These are phyloP conservation scores for Eptesicus fuscus DNA, from an alignment of 2,113 vertebrate species.

Conservation along the genomic window DNA sequence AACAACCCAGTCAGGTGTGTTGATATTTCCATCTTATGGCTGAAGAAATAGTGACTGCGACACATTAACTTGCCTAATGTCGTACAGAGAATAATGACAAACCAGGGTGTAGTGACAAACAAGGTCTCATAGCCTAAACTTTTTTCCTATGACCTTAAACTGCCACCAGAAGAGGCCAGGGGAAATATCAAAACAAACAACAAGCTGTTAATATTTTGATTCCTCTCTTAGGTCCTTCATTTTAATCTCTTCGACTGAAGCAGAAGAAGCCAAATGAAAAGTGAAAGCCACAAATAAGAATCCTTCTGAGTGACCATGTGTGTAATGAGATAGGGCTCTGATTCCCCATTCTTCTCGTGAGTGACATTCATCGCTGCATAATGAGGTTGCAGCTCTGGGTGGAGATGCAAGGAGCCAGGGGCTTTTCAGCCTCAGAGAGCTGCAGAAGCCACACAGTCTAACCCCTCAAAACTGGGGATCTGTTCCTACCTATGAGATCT, in stretches of 20 bases:
- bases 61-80: not conserved
- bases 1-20: not conserved
- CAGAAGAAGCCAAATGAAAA: constrained; percentile 61
- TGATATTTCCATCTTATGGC: not conserved
- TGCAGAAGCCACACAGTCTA: not conserved
- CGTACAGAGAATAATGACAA: not conserved
- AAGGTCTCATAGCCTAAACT: not conserved
- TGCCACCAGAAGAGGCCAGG: not conserved
- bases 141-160: not conserved
- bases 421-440: not conserved
- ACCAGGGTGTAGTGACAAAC: not conserved
- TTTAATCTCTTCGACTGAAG: constrained; percentile 51
- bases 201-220: not conserved
- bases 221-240: not conserved
- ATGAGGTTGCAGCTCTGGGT: not conserved
- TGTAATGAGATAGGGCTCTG: constrained; percentile 35
- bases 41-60: not conserved
- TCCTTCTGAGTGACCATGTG: constrained; percentile 43
- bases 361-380: constrained; percentile 46
- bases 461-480: not conserved
- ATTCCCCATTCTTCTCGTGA: constrained; percentile 20
- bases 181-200: constrained; percentile 1
- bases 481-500: not conserved
- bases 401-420: not conserved
- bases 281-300: constrained; percentile 26